A percentile compares a stretch with the other conserved stretches of the same genome.
Evolutionary conservation across 2,888 invertebrate genomes (phyloP).

Genomic region (Strigamia transsilvanica): DNA sequence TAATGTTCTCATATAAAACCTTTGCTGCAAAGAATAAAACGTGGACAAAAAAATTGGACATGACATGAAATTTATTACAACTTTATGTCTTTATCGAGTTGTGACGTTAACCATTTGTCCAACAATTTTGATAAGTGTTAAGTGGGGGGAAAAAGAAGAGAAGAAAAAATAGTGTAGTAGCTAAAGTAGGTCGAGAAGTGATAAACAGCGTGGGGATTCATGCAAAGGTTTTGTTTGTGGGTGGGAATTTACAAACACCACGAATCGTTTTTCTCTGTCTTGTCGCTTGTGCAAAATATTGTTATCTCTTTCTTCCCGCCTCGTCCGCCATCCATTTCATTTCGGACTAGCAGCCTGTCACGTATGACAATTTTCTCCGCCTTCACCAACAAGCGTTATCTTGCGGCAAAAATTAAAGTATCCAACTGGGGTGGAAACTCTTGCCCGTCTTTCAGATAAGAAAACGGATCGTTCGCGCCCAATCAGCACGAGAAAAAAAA

Average conservation of each 20-base stretch:
- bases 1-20: conserved; percentile 46
- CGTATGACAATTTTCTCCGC: conserved; percentile 49
- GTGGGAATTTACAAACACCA: conserved; percentile 49
- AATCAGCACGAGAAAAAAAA: conserved; percentile 50
- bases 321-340: conserved; percentile 48
- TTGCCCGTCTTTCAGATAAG: conserved; percentile 48
- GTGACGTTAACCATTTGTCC: conserved; percentile 43
- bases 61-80: conserved; percentile 42
- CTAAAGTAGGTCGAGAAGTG: conserved; percentile 17
- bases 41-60: conserved; percentile 27
- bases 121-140: conserved; percentile 48
- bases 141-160: background rate
- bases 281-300: conserved; percentile 46
- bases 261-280: conserved; percentile 49
- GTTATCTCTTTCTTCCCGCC: conserved; percentile 49
- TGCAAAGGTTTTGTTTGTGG: conserved; percentile 47
- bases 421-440: conserved; percentile 48
- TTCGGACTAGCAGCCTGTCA: conserved; percentile 40
- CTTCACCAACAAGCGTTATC: conserved; percentile 48
- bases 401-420: conserved; percentile 51
- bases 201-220: conserved; percentile 38
- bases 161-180: background rate
- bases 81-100: conserved; percentile 40
- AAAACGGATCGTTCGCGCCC: conserved; percentile 46
- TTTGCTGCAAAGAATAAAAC: background rate